Evolutionary conservation across 2,888 invertebrate species (phyloP), one percentile per base, ranked within the genome.

Genomic region (Selenia dentaria): DNA sequence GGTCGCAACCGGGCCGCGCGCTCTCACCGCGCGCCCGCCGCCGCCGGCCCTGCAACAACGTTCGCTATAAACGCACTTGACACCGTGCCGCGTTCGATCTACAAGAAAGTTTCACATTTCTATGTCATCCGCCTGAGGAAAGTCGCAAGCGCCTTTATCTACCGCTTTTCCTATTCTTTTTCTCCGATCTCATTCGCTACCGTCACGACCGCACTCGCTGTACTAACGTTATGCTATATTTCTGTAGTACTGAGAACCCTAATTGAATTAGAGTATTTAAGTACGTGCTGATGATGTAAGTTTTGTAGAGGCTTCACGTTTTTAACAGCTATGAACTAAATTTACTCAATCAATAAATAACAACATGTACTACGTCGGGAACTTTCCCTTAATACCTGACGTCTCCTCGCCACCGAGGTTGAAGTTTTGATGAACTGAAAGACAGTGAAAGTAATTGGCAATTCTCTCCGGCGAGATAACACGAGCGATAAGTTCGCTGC

Each of bases 1-100:
- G 89, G 88, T 87, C 88, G 84, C 87, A 87, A 86, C 78, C 84
- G 83, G 89, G 87, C 80, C 87, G 81, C 83, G 77, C 83, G 76
- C 87, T 86, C 86, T 85, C 87, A 80, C 87, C 87, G 72, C 67
- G 68, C 76, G 63, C 55, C 51, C 62, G 60, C 65, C 59, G 60
- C 65, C 59, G 64, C 59, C 67, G 59, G 55, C 57, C 62, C 64
- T 76, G 75, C 83, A 79, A 75, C 79, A 49, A 66, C 68, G 70
- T 77, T 76, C 71, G 66, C 81, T 81, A 80, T 84, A 85, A 85
- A 83, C 87, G 80, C 86, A 87, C 88, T 88, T 89, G 89, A 89
- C 88, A 87, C 89, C 82, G 79, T 77, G 66, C 80, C 73, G 73
- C 73, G 69, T 79, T 78, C 79, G 74, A 82, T 80, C 75, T 71